Conservation (phyloP, 2,797 vertebrate species). For the Microcaecilia unicolor region DNA sequence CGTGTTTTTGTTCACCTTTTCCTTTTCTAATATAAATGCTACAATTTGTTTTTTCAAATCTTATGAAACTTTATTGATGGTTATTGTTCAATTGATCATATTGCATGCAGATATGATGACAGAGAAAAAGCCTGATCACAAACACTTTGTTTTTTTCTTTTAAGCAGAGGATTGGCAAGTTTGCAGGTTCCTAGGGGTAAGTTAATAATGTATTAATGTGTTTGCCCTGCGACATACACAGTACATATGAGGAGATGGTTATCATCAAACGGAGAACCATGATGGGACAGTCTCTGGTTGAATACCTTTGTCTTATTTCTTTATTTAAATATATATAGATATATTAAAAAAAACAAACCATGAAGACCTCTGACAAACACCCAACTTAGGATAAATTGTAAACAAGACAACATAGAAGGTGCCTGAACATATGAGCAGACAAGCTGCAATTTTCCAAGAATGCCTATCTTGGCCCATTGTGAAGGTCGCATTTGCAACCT, state of each 20-base stretch:
- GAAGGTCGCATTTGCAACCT: constrained; percentile 26
- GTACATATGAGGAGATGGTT: constrained; percentile 64
- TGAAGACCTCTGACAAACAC: constrained; percentile 83
- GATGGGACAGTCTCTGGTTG: too few species aligned
- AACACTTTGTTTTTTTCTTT: constrained; percentile 68
- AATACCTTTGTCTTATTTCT: constrained; percentile 46
- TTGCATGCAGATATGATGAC: constrained; percentile 95
- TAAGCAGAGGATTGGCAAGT: constrained; percentile 85
- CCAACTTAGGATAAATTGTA: constrained; percentile 84
- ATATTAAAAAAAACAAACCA: constrained; percentile 87
- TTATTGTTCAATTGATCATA: constrained; percentile 89
- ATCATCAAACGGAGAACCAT: too few species aligned
- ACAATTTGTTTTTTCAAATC: constrained; percentile 69
- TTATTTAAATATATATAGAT: constrained; percentile 53
- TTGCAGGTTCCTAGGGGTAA: constrained; percentile 83
- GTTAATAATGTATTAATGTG: constrained; percentile 65
- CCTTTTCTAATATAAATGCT: constrained; percentile 62
- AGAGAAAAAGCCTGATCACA: constrained; percentile 87
- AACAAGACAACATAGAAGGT: constrained; percentile 82
- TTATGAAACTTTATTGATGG: constrained; percentile 96
- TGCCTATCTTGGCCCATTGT: constrained; percentile 23
- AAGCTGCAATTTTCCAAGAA: constrained; percentile 71
- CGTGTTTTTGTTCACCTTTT: constrained; percentile 38
- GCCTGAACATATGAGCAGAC: constrained; percentile 68
- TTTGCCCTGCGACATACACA: constrained; percentile 46